Percentiles rank a stretch among this genome's conserved stretches.
phyloP scores from a whole-genome alignment of 1,140 invertebrate genomes.

The Heliconius nattereri region DNA sequence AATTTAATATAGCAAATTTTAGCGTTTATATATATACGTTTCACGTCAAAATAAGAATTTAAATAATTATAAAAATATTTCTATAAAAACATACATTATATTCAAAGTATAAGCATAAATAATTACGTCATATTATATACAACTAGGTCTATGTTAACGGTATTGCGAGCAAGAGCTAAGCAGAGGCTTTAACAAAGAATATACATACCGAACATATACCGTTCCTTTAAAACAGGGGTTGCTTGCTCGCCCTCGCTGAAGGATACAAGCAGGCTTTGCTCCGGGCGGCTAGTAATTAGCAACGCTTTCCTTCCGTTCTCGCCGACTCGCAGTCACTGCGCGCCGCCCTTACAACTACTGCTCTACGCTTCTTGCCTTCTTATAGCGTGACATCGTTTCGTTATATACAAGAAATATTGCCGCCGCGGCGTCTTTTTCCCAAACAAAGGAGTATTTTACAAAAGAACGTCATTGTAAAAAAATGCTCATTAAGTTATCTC shows the following conservation, averaged over 20 bases:
- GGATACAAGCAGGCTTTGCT: conserved; percentile 47
- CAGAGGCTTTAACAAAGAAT: conserved; percentile 29
- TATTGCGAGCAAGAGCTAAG: conserved; percentile 6
- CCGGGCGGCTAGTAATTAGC: conserved; percentile 72
- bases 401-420: conserved; percentile 35
- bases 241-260: conserved; percentile 36
- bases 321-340: conserved; percentile 43
- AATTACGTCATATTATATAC: background rate
- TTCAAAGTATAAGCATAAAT: conserved; percentile 21
- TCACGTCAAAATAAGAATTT: background rate
- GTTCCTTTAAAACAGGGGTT: conserved; percentile 35
- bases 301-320: conserved; percentile 69
- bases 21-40: background rate
- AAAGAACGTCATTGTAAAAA: conserved; percentile 31
- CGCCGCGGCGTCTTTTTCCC: conserved; percentile 21
- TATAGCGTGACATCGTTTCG: conserved; percentile 38
- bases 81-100: background rate
- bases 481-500: conserved; percentile 31
- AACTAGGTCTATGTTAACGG: conserved; percentile 8
- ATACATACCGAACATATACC: conserved; percentile 37
- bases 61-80: background rate
- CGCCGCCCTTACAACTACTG: conserved; percentile 40
- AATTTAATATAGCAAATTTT: background rate
- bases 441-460: conserved; percentile 31
- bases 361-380: conserved; percentile 34